These are phyloP conservation scores for Poeciliopsis turneri DNA, from an alignment of 2,797 vertebrate genomes.

Conservation along the genomic window DNA sequence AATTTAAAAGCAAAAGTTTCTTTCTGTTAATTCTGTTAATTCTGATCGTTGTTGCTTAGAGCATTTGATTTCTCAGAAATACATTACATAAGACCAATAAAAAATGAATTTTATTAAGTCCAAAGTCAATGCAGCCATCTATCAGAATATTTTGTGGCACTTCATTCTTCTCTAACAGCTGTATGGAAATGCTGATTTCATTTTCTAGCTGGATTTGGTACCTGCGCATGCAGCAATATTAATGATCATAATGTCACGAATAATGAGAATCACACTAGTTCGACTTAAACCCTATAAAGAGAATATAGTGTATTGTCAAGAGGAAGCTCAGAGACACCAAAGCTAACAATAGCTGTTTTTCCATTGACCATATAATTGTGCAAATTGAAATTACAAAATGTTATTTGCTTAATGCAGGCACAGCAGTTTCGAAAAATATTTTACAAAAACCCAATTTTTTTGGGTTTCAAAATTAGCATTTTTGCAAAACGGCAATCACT, in stretches of 20 bases:
- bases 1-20: not conserved
- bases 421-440: too few relatives aligned
- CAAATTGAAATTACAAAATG: too few relatives aligned
- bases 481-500: too few relatives aligned
- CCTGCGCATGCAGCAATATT: not conserved
- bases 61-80: not conserved
- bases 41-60: not conserved
- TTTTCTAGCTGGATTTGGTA: not conserved
- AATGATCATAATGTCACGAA: not conserved
- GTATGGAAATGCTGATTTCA: not conserved
- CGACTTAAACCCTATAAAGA: not conserved
- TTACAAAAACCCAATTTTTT: too few relatives aligned
- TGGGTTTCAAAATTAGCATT: too few relatives aligned
- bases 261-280: not conserved
- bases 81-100: not conserved
- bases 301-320: not conserved
- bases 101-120: not conserved
- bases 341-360: not conserved
- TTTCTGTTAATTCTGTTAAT: not conserved
- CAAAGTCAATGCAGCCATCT: not conserved
- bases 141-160: not conserved
- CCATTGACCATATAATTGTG: too few relatives aligned
- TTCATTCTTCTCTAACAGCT: not conserved
- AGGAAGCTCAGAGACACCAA: not conserved
- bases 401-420: too few relatives aligned